phyloP scores from a whole-genome alignment of 2,797 vertebrate species.

The Carapus acus region DNA sequence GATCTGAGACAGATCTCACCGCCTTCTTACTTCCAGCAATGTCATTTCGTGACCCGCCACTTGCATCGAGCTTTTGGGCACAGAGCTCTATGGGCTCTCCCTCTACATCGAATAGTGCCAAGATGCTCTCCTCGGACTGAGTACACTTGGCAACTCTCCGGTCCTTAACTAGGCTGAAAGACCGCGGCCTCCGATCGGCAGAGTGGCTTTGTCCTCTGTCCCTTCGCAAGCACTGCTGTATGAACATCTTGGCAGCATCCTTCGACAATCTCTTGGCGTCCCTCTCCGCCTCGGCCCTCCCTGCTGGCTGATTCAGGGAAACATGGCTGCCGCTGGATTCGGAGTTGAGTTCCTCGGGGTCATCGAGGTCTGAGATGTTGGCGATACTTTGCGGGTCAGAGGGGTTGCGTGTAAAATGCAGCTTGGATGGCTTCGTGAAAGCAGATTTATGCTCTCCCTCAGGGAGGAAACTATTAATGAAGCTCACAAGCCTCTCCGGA shows the following conservation, averaged over 20 bases:
- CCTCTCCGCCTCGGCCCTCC: constrained; percentile 59
- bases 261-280: constrained; percentile 60
- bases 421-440: constrained; percentile 53
- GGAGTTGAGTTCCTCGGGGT: constrained; percentile 72
- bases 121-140: constrained; percentile 81
- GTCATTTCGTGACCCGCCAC: constrained; percentile 64
- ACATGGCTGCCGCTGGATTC: constrained; percentile 68
- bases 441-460: constrained; percentile 64
- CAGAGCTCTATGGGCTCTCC: constrained; percentile 80
- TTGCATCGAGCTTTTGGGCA: constrained; percentile 68
- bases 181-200: constrained; percentile 70
- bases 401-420: constrained; percentile 49
- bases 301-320: constrained; percentile 60
- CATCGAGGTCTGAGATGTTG: constrained; percentile 76
- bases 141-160: constrained; percentile 71
- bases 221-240: constrained; percentile 57
- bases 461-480: constrained; percentile 73
- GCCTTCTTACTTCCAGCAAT: constrained; percentile 55
- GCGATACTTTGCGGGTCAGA: constrained; percentile 48
- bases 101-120: constrained; percentile 78
- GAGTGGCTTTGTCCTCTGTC: constrained; percentile 65
- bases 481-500: constrained; percentile 78
- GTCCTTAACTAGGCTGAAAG: constrained; percentile 76
- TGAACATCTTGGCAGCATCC: constrained; percentile 58
- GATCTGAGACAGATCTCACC: constrained; percentile 65